Conservation (phyloP, 1,140 invertebrate genomes). For the Lasaia peninsularis region DNA sequence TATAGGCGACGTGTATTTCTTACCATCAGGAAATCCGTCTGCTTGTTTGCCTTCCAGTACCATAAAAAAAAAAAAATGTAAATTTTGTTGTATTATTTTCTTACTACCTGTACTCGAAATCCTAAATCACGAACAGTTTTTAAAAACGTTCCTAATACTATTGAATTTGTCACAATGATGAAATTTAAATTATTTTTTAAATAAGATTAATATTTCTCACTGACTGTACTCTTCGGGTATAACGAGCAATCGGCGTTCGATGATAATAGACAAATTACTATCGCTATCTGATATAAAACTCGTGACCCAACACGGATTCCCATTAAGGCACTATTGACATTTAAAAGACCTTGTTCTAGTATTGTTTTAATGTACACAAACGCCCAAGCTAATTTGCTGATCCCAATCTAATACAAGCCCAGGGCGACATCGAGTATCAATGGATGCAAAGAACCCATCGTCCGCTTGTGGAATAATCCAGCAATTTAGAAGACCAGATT, state of each 20-base stretch:
- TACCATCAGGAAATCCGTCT: too few species aligned
- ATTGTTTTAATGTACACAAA: constrained; percentile 33
- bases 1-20: too few species aligned
- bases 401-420: constrained; percentile 13
- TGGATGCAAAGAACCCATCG: too few species aligned
- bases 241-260: constrained; percentile 37
- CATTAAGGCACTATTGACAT: constrained; percentile 49
- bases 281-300: constrained; percentile 62
- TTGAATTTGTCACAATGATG: too few species aligned
- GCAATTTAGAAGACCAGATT: too few species aligned
- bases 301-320: constrained; percentile 58
- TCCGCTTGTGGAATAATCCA: too few species aligned
- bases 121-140: too few species aligned
- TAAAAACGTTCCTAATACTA: too few species aligned
- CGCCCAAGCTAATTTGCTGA: constrained; percentile 20
- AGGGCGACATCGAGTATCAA: background rate
- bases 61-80: too few species aligned
- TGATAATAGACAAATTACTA: constrained; percentile 58
- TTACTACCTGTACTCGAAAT: too few species aligned
- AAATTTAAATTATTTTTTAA: background rate
- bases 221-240: constrained; percentile 37
- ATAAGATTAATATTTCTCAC: background rate
- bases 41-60: too few species aligned
- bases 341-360: constrained; percentile 53
- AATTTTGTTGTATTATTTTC: too few species aligned